phyloP scores from a whole-genome alignment of 2,888 invertebrate genomes.

The Cheilosia urbana region DNA sequence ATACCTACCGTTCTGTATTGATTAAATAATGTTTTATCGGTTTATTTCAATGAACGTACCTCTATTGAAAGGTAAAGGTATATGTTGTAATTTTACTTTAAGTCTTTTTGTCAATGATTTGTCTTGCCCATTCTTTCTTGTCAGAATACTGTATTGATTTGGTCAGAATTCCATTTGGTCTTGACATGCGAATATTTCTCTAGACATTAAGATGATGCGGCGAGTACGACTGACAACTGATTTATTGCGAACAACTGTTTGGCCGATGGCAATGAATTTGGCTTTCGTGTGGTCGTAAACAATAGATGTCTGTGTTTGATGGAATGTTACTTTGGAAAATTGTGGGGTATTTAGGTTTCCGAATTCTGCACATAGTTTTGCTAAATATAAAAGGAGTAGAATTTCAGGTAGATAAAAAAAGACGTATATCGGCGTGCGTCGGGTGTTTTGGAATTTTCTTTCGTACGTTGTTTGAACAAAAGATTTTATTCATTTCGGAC shows the following conservation, averaged over 20 bases:
- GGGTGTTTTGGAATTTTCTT: too few relatives aligned
- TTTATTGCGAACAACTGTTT: constrained; percentile 22
- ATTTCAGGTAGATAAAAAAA: too few relatives aligned
- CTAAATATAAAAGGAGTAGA: too few relatives aligned
- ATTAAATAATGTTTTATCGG: constrained; percentile 4
- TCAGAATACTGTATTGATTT: constrained; percentile 1
- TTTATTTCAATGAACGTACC: constrained; percentile 5
- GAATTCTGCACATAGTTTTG: too few relatives aligned
- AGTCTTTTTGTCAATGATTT: constrained; percentile 7
- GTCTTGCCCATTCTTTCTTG: too few relatives aligned
- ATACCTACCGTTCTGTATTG: constrained; percentile 16
- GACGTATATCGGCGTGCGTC: too few relatives aligned
- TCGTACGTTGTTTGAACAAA: too few relatives aligned
- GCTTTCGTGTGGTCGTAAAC: not conserved
- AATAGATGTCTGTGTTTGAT: not conserved
- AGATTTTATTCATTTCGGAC: too few relatives aligned
- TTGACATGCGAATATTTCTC: constrained; percentile 17
- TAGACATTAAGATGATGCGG: constrained; percentile 19
- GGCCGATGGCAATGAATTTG: constrained; percentile 9
- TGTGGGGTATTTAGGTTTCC: not conserved
- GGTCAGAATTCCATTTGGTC: constrained; percentile 4
- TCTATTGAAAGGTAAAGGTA: too few relatives aligned
- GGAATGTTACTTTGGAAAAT: not conserved
- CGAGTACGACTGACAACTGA: constrained; percentile 14
- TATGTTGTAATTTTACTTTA: not conserved